phyloP scores from a whole-genome alignment of 1,140 invertebrate species.

The Euglossa dilemma region DNA sequence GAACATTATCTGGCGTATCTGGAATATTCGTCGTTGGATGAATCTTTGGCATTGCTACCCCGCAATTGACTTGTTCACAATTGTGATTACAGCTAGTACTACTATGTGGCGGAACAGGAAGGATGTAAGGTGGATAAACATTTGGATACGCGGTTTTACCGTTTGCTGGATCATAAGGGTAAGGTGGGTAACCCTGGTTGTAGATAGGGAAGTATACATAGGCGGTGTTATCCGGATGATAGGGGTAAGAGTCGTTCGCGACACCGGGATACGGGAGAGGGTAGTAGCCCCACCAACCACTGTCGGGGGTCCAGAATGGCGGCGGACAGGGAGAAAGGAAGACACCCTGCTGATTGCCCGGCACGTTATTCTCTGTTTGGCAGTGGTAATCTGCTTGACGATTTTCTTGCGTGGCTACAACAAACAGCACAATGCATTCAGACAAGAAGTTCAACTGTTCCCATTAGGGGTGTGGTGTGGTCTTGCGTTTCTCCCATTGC shows the following conservation, averaged over 20 bases:
- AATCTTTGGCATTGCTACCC: not conserved
- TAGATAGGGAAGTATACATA: constrained; percentile 69
- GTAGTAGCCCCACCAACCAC: constrained; percentile 72
- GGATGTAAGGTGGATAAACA: not conserved
- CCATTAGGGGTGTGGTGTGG: constrained; percentile 47
- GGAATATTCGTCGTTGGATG: not conserved
- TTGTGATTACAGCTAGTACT: not conserved
- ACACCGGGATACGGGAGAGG: constrained; percentile 60
- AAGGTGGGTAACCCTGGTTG: constrained; percentile 44
- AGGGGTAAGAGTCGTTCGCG: constrained; percentile 52
- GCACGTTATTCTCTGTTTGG: constrained; percentile 77
- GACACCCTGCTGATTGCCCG: constrained; percentile 78
- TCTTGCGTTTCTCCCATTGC: constrained; percentile 56
- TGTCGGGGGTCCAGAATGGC: constrained; percentile 67
- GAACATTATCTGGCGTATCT: not conserved
- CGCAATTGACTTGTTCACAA: not conserved
- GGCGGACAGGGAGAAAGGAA: constrained; percentile 61
- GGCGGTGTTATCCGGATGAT: constrained; percentile 56
- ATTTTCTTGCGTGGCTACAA: constrained; percentile 81
- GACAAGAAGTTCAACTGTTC: constrained; percentile 69
- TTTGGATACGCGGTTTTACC: not conserved
- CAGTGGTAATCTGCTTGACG: constrained; percentile 79
- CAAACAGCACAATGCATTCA: constrained; percentile 81
- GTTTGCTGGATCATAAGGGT: not conserved
- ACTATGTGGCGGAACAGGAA: not conserved